A percentile compares a stretch with the other conserved stretches of the same genome.
Evolutionary conservation across 53 echinoderm and acorn worm genomes (phyloP).

Genomic region (Luidia sarsii): DNA sequence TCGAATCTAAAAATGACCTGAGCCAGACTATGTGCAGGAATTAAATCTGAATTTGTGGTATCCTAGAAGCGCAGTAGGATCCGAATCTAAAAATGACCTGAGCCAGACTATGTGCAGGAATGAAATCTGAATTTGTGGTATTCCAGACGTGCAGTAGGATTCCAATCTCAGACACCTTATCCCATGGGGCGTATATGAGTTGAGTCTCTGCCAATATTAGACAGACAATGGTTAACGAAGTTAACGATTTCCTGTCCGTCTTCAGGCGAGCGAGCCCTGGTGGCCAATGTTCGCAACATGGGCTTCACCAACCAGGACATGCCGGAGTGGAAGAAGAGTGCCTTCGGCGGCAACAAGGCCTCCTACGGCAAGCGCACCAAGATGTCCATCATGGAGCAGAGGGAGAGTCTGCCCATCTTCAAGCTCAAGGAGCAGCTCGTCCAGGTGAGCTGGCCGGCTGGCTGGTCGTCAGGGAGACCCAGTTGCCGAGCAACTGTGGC

Average conservation of each 20-base stretch:
- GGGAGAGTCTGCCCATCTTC: conserved; percentile 90
- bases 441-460: conserved; percentile 67
- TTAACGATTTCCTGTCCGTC: not conserved
- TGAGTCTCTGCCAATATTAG: too few species aligned
- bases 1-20: not conserved
- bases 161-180: not conserved
- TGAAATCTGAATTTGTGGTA: not conserved
- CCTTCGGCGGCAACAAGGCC: conserved; percentile 97
- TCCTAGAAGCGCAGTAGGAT: not conserved
- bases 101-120: not conserved
- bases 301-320: conserved; percentile 91
- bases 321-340: conserved; percentile 98
- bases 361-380: conserved; percentile 95
- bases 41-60: too few species aligned
- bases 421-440: conserved; percentile 86
- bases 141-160: not conserved
- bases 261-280: conserved; percentile 84
- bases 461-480: too few species aligned
- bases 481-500: too few species aligned
- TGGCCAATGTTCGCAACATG: conserved; percentile 85
- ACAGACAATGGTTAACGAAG: not conserved
- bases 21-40: conserved; percentile 17
- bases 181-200: too few species aligned
- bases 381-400: conserved; percentile 94
- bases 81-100: not conserved